Base-by-base conservation (phyloP, 1,140 invertebrate species). In the Acromyrmex charruanus region DNA sequence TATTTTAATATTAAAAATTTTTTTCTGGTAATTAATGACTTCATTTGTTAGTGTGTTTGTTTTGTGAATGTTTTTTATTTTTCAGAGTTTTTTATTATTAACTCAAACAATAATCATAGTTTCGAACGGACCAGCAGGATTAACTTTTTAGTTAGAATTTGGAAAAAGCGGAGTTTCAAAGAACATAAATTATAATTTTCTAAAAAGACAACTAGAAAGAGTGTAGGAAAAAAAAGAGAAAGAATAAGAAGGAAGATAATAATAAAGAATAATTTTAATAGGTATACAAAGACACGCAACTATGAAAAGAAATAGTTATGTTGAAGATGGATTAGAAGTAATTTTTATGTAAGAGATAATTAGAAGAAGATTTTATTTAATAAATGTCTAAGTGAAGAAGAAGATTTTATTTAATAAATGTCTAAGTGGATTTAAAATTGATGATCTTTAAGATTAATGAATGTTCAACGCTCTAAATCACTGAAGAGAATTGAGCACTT, bases 401-500 rank as follows among this genome's bases (percentile, higher is more conserved):
- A n/a, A 14, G 3, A 18, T 72, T 53, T 51, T 5, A 53, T 53
- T 25, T 51, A 31, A 44, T 68, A 44, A 25, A 12, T 53, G 16
- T 14, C 39, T 72, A 68, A 68, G 35, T 21, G n/a, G 5, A 10
- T 7, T 44, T 21, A 68, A 68, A 35, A 68, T 68, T 44, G 65
- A 68, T 44, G 65, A 68, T 44, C 4, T 4, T 44, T 21, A 21
- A 68, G 65, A 68, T 44, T 68, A 31, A 68, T 68, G 65, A 68
- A 68, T 3, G 35, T 66, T 28, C n/a, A 1, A 4, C 25, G 10
- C n/a, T 53, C 1, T 39, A 16, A n/a, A 25, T 59, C n/a, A 18
- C 25, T 10, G 2, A 6, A 72, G 39, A 35, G 21, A 14, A 55
- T 21, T 59, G 59, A 21, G 21, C 66, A 94, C 96, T 97, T 94